Evolutionary conservation across 2,888 invertebrate genomes (phyloP), one percentile per base, ranked within the genome.

Genomic region (Chorisops tibialis): DNA sequence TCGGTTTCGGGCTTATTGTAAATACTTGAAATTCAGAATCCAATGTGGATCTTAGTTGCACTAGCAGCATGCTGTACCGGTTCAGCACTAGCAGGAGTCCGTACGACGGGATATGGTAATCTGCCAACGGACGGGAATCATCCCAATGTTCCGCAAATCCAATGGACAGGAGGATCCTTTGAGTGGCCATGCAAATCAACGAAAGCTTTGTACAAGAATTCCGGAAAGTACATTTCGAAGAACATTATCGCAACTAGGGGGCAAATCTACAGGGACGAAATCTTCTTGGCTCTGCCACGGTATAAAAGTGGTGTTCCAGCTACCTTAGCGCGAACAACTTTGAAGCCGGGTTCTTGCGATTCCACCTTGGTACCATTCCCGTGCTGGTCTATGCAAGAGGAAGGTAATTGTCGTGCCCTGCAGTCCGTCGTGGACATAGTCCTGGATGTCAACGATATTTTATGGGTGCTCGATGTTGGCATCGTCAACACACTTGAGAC

Each of bases 401-500:
- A 84, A 67, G 85, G 82, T 61, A 85, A 83, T 75, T 86, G 82
- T 70, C 78, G 81, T 35, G 83, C 83, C 1, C 75, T 90, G 16
- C 88, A 89, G 69, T 88, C 85, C 59, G 88, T 85, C 1, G 84
- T 89, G 0, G 89, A 90, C 70, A 75, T 88, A 56, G 78, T 81
- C 71, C 73, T 83, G 22, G 86, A 86, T 67, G 75, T 74, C 41
- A 81, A 87, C 73, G 85, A 85, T 49, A 83, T 86, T 65, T 78
- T 90, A 7, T 90, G 90, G 90, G 81, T 85, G 0, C 75, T 90
- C 64, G 89, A 90, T 71, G 82, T 81, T 11, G 90, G 90, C 12
- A 81, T 88, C 47, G 82, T 87, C 0, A 86, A 89, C 67, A 85
- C 86, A 0, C 69, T 88, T 61, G 84, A 85, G 63, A 79, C 81